Evolutionary conservation across 2,797 vertebrate genomes (phyloP).

Genomic region (Ctenopoma multispine): DNA sequence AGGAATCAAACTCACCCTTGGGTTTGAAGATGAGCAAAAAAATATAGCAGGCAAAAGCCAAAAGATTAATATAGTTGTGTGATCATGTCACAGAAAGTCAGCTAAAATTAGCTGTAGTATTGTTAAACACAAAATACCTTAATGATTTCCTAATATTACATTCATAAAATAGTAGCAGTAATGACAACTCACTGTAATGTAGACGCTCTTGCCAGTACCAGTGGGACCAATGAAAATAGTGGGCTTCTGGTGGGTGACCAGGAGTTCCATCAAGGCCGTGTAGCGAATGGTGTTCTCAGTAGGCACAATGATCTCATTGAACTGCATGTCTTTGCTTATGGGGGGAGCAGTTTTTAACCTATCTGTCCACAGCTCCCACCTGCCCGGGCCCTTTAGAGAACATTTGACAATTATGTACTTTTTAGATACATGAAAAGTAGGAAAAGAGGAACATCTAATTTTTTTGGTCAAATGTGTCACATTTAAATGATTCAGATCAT

Average conservation of each 20-base stretch:
- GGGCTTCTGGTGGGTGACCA: slow-evolving; percentile 91
- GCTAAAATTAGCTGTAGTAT: too few relatives aligned
- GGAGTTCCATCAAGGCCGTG: slow-evolving; percentile 88
- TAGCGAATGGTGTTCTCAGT: slow-evolving; percentile 92
- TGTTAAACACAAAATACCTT: neutral
- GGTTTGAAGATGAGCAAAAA: too few relatives aligned
- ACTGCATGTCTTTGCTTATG: slow-evolving; percentile 86
- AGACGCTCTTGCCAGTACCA: slow-evolving; percentile 93
- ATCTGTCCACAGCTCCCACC: slow-evolving; percentile 91
- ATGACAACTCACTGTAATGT: slow-evolving; percentile 88
- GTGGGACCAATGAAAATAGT: slow-evolving; percentile 91
- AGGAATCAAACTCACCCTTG: too few relatives aligned
- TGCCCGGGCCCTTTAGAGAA: slow-evolving; percentile 84
- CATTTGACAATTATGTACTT: neutral
- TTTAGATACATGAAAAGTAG: neutral
- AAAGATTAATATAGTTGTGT: neutral
- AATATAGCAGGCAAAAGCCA: too few relatives aligned
- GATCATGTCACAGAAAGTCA: neutral
- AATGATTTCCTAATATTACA: neutral
- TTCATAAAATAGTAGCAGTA: neutral
- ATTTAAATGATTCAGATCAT: too few relatives aligned
- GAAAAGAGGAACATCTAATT: too few relatives aligned
- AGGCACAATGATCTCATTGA: slow-evolving; percentile 94
- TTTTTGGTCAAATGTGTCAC: too few relatives aligned
- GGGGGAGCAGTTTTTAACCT: slow-evolving; percentile 80